A percentile compares a stretch with the other conserved stretches of the same genome.
Conservation (phyloP, 1,140 invertebrate genomes). For the Galendromus occidentalis region DNA sequence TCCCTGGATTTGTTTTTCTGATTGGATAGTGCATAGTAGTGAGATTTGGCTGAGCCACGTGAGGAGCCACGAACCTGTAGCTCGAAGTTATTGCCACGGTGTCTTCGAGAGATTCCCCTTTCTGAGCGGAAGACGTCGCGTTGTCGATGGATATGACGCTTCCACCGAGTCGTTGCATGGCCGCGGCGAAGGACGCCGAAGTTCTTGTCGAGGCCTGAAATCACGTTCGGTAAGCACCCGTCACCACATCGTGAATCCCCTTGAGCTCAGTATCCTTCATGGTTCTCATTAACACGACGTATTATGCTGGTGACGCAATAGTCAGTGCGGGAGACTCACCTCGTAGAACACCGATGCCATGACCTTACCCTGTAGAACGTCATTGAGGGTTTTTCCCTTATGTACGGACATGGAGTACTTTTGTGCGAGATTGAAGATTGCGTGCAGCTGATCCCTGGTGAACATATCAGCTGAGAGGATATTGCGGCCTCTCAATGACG, state of each 20-base stretch:
- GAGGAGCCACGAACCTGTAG: slow-evolving; percentile 21
- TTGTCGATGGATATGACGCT: slow-evolving; percentile 71
- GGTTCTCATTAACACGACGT: too few relatives aligned
- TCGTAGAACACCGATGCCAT: slow-evolving; percentile 95
- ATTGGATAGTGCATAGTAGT: background rate
- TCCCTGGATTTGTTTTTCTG: background rate
- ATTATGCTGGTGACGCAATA: too few relatives aligned
- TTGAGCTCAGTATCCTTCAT: too few relatives aligned
- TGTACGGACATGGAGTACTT: slow-evolving; percentile 54
- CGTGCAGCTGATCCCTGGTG: slow-evolving; percentile 62
- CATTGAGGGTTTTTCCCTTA: slow-evolving; percentile 47
- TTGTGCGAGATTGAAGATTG: slow-evolving; percentile 83
- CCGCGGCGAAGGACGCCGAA: slow-evolving; percentile 79
- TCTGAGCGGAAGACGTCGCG: slow-evolving; percentile 72
- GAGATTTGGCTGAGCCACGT: background rate
- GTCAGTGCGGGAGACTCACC: too few relatives aligned
- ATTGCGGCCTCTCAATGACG: slow-evolving; percentile 45
- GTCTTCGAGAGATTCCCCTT: slow-evolving; percentile 81
- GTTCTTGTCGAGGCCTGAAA: slow-evolving; percentile 66
- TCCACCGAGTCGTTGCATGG: slow-evolving; percentile 86
- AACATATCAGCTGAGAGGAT: slow-evolving; percentile 68
- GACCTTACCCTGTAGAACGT: slow-evolving; percentile 66
- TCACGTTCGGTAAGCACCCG: too few relatives aligned
- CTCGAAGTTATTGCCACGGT: slow-evolving; percentile 32
- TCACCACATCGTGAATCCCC: too few relatives aligned